Evolutionary conservation across 2,113 vertebrate species (phyloP).

Genomic region (Syngnathus scovelli): DNA sequence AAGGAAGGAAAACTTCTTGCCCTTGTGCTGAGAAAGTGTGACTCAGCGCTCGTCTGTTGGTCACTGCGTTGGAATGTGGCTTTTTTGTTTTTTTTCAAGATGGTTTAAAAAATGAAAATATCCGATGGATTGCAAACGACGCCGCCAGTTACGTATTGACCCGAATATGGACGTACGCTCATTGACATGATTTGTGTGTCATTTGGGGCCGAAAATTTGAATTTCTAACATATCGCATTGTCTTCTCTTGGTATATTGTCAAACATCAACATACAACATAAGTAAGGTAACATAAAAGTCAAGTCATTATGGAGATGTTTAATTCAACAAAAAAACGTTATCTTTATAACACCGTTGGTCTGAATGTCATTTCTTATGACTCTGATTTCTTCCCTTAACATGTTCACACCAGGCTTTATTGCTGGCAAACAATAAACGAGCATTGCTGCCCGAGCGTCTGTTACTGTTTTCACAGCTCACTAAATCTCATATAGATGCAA

Average conservation of each 20-base stretch:
- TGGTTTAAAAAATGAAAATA: not conserved
- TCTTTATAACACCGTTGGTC: no score
- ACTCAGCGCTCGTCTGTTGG: conserved; percentile 18
- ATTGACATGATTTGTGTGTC: no score
- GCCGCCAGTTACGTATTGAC: no score
- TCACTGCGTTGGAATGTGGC: conserved; percentile 46
- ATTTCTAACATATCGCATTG: no score
- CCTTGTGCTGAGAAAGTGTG: conserved; percentile 17
- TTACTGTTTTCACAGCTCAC: not conserved
- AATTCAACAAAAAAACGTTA: no score
- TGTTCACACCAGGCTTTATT: not conserved
- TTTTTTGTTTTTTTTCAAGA: not conserved
- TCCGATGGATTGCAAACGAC: not conserved
- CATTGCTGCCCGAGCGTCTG: not conserved
- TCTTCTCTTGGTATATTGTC: no score
- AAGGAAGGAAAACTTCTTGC: conserved; percentile 23
- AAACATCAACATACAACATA: no score
- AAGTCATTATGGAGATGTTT: no score
- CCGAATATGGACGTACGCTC: no score
- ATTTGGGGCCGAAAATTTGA: no score
- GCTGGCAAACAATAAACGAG: not conserved
- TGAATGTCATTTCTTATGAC: not conserved
- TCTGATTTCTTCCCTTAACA: not conserved
- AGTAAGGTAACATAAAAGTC: no score
- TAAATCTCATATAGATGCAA: conserved; percentile 8